Base-by-base conservation (phyloP, 1,140 invertebrate genomes). In the Micrasema longulum region DNA sequence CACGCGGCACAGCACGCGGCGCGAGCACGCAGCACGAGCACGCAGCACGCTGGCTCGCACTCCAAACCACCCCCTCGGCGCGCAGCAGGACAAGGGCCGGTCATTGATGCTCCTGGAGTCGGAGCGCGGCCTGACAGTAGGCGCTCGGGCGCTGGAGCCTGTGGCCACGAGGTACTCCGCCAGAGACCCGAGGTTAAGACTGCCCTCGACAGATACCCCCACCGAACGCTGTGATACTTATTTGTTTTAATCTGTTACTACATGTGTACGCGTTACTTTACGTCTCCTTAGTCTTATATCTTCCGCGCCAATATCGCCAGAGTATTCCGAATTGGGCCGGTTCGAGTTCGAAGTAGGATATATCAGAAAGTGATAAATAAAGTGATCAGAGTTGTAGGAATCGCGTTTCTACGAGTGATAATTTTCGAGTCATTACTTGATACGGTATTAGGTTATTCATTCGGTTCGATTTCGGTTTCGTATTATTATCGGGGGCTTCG, bases 101-200 rank as follows among this genome's bases (percentile, higher is more conserved):
- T 77, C 79, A 79, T 82, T 83, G 76, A 85, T 85, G 84, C 79
- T 84, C 76, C 77, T 76, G 71, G 74, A 77, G 66, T 81, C 82
- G 80, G 82, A 83, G 64, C 84, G 82, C 74, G 83, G 82, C 23
- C 79, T 81, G 66, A 79, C 80, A 50, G 76, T 81, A 26, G 83
- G 83, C 70, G 78, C 81, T 14, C 82, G 83, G 79, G 81, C 80
- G 74, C 81, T 80, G 76, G 82, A 83, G 35, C 78, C 82, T 62
- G 72, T 82, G 26, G 78, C 81, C 31, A 82, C 80, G 70, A 79
- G 83, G 36, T 85, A 85, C 53, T 84, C 81, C 26, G 84, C 84
- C 11, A 77, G 84, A 52, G 84, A 85, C 72, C 84, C 84, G 31
- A 78, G 84, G 69, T 85, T 85, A 85, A 84, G 84, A 85, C 52